Evolutionary conservation across 1,140 invertebrate genomes (phyloP).

Genomic region (Dermatophagoides farinae): DNA sequence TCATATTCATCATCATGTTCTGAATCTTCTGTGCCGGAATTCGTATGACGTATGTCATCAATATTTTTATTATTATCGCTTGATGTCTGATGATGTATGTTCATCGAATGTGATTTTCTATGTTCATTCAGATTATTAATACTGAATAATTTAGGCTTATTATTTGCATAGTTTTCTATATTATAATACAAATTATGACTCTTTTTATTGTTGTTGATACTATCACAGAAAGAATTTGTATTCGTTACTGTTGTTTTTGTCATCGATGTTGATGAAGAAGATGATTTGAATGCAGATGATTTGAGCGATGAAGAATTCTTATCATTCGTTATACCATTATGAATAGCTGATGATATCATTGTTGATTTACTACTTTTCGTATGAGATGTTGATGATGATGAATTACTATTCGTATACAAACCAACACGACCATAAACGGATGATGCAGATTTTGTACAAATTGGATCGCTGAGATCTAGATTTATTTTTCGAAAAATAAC

Average conservation of each 20-base stretch:
- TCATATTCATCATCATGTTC: not conserved
- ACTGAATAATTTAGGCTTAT: not conserved
- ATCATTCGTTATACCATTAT: no score
- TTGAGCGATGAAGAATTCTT: no score
- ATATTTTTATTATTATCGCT: no score
- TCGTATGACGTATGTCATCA: not conserved
- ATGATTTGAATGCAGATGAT: not conserved
- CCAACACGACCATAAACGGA: not conserved
- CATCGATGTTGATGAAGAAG: no score
- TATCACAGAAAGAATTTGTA: not conserved
- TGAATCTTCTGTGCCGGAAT: not conserved
- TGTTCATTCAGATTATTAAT: no score
- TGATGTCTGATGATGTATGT: no score
- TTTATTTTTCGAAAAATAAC: not conserved
- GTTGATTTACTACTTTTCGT: not conserved
- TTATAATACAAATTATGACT: not conserved
- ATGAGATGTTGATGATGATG: not conserved
- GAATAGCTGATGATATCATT: not conserved
- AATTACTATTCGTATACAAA: not conserved
- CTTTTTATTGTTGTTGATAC: not conserved
- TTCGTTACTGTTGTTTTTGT: not conserved
- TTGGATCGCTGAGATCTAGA: conserved; percentile 5
- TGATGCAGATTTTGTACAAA: not conserved
- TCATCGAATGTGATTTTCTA: not conserved
- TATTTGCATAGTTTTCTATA: conserved; percentile 2